Conservation (phyloP, 2,797 vertebrate species). For the Cyprinella venusta region DNA sequence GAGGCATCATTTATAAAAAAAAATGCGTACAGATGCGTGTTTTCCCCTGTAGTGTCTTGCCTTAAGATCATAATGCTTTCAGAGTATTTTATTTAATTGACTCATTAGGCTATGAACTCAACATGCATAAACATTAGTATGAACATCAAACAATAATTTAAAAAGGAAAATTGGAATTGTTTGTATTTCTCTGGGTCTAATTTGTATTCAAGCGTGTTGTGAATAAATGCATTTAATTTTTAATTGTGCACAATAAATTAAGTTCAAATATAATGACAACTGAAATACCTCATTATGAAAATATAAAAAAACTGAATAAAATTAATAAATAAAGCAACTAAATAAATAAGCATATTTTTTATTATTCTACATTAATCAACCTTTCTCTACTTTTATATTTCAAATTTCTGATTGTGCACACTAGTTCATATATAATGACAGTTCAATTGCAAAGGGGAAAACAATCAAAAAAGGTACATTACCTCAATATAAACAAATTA, state of each 20-base stretch:
- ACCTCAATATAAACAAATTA: not conserved
- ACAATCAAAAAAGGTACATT: not conserved
- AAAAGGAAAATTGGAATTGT: not conserved
- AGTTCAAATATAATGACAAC: not conserved
- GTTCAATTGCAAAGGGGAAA: not conserved
- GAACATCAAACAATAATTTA: not conserved
- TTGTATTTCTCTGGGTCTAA: not conserved
- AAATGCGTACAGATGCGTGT: too few species aligned
- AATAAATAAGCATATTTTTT: too few species aligned
- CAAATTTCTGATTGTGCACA: not conserved
- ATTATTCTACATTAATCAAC: too few species aligned
- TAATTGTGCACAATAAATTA: not conserved
- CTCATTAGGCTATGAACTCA: not conserved
- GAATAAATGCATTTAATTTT: not conserved
- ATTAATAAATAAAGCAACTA: not conserved
- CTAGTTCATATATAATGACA: not conserved
- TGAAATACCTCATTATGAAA: not conserved
- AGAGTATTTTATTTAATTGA: not conserved
- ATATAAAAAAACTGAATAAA: not conserved
- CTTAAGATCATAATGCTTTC: slow-evolving; percentile 16
- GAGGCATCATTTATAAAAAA: too few species aligned
- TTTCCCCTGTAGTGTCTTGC: too few species aligned
- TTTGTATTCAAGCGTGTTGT: not conserved
- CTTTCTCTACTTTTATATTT: too few species aligned
- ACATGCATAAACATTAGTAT: not conserved